A percentile compares a stretch with the other conserved stretches of the same genome.
These are phyloP conservation scores for Papilio machaon DNA, from an alignment of 1,140 invertebrate species.

Conservation along the genomic window DNA sequence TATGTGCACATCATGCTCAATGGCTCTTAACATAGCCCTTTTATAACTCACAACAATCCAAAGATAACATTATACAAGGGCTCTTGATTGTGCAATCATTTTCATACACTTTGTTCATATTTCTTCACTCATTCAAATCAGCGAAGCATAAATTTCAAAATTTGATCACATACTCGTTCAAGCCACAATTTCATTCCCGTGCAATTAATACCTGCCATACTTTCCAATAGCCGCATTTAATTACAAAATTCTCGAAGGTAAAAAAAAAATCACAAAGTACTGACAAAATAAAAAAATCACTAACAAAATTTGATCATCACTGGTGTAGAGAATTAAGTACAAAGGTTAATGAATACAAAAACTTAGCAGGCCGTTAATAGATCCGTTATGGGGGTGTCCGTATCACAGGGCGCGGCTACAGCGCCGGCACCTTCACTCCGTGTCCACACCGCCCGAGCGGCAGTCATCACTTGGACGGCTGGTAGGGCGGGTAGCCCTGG, in stretches of 20 bases:
- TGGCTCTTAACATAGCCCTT: background rate
- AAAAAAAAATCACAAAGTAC: slow-evolving; percentile 64
- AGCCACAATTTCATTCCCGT: background rate
- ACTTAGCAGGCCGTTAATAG: slow-evolving; percentile 41
- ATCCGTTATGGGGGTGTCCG: slow-evolving; percentile 37
- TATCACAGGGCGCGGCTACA: slow-evolving; percentile 41
- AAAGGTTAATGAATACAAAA: slow-evolving; percentile 39
- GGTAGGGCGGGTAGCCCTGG: slow-evolving; percentile 73
- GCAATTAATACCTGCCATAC: background rate
- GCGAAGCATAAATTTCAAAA: background rate
- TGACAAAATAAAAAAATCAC: slow-evolving; percentile 62
- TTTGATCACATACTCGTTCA: slow-evolving; percentile 6
- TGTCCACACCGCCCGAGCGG: slow-evolving; percentile 28
- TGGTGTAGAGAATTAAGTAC: slow-evolving; percentile 62
- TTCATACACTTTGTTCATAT: background rate
- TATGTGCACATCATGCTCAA: background rate
- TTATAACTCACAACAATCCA: background rate
- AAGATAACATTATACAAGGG: background rate
- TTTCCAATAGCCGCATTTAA: background rate
- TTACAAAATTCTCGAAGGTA: slow-evolving; percentile 49
- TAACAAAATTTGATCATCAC: slow-evolving; percentile 69
- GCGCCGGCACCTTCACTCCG: slow-evolving; percentile 32
- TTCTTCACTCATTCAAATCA: background rate
- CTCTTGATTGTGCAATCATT: background rate
- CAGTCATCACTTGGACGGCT: slow-evolving; percentile 75